Percentiles rank a stretch among this genome's conserved stretches.
These are phyloP conservation scores for Cerceris ruficornis DNA, from an alignment of 2,888 invertebrate species.

Conservation along the genomic window DNA sequence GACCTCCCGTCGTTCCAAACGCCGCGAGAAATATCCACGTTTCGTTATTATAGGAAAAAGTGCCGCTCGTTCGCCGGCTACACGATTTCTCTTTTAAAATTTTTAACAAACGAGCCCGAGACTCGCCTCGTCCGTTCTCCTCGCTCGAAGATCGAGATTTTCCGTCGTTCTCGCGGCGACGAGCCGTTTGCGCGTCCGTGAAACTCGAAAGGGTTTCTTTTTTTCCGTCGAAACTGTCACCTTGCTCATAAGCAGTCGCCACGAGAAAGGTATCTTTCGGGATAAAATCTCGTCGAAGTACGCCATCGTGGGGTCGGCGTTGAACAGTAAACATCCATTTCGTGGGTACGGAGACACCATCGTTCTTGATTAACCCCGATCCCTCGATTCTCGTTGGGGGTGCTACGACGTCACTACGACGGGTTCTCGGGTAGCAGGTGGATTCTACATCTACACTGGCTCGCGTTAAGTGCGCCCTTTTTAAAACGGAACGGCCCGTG, in stretches of 20 bases:
- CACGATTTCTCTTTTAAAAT: no score
- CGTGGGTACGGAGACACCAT: slow-evolving; percentile 31
- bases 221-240: not conserved
- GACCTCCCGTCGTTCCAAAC: no score
- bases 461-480: not conserved
- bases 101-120: no score
- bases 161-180: not conserved
- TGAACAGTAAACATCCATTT: slow-evolving; percentile 49
- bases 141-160: not conserved
- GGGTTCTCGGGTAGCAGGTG: not conserved
- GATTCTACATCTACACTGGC: not conserved
- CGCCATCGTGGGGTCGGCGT: slow-evolving; percentile 20
- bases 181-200: not conserved
- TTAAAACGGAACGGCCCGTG: slow-evolving; percentile 4
- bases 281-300: slow-evolving; percentile 13
- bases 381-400: slow-evolving; percentile 23
- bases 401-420: not conserved
- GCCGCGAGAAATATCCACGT: not conserved
- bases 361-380: slow-evolving; percentile 48
- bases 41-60: no score
- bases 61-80: no score
- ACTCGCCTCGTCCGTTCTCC: no score
- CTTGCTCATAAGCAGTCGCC: not conserved
- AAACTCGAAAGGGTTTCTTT: not conserved
- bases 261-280: not conserved